Base-by-base conservation (phyloP, 1,140 invertebrate species). In the Dysdera silvatica region DNA sequence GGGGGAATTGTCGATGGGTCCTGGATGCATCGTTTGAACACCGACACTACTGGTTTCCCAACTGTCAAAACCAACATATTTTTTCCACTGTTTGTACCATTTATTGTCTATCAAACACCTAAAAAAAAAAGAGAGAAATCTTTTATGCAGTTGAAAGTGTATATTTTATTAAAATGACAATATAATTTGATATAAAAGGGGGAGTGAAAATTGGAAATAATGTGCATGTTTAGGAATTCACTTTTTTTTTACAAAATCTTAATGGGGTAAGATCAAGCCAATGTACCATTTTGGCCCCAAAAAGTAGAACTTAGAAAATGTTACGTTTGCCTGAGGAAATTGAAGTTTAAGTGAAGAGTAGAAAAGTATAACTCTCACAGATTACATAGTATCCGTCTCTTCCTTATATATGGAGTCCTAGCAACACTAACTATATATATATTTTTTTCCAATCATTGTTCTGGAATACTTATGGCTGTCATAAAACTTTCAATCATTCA, bases 81-180 rank as follows among this genome's bases (percentile, higher is more conserved):
- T 76, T 65, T 79, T 79, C 75, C 77, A 80, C 61, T 77, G 74
- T 61, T 80, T 79, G 61, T 76, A 79, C 79, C 79, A 80, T 60
- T 77, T 75, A 23, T 73, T 69, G 64, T 80, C 78, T 41, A 80
- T 57, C 12, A 80, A 62, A 71, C 77, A 80, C 79, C 79, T 65
- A 43, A 16, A 52, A 51, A 32, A 52, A 31, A 31, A 33, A 56
- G 18, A 47, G 12, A 37, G 12, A 49, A 1, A 59, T 26, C 24
- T 14, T 47, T 12, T 7, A 56, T 45, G 10, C 12, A n/a, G n/a
- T n/a, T n/a, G n/a, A n/a, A n/a, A n/a, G n/a, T n/a, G n/a, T n/a
- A n/a, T n/a, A n/a, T n/a, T n/a, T n/a, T n/a, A n/a, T n/a, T n/a
- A n/a, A n/a, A n/a, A n/a, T n/a, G n/a, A n/a, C n/a, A n/a, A n/a